Conservation (phyloP, 2,113 vertebrate genomes). For the Poecilia latipinna region DNA sequence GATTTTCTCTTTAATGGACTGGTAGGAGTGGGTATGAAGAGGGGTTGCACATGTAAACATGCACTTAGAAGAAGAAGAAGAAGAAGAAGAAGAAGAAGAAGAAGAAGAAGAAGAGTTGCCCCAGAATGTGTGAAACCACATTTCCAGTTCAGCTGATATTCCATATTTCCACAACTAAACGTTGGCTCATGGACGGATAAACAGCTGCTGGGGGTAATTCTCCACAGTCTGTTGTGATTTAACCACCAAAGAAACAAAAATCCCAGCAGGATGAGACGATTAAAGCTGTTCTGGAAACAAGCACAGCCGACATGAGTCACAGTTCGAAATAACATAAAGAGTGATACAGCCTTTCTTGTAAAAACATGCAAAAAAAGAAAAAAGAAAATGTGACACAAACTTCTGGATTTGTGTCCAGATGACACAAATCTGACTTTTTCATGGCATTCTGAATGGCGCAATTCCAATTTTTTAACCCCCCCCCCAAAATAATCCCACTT, state of each 20-base stretch:
- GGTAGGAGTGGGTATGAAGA: not conserved
- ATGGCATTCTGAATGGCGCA: no score
- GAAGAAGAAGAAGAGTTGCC: not conserved
- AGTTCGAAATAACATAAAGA: not conserved
- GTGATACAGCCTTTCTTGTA: not conserved
- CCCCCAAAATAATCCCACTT: no score
- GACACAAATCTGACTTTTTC: not conserved
- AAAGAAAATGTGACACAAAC: not conserved
- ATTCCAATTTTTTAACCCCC: no score
- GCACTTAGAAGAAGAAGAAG: not conserved
- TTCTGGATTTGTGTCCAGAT: not conserved
- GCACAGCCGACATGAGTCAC: not conserved
- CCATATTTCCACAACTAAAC: not conserved
- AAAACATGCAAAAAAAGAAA: not conserved
- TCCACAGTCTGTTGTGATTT: slow-evolving; percentile 12
- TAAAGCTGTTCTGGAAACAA: not conserved
- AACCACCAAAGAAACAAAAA: slow-evolving; percentile 10
- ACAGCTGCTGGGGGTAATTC: slow-evolving; percentile 26
- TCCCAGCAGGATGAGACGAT: not conserved
- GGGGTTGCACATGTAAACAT: not conserved
- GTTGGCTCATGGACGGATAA: slow-evolving; percentile 13
- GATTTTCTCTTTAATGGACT: slow-evolving; percentile 38
- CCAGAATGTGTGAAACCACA: not conserved
- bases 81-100: not conserved
- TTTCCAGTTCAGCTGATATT: not conserved